These are phyloP conservation scores for Artemia sinica DNA, from an alignment of 2,888 invertebrate species.

Conservation along the genomic window DNA sequence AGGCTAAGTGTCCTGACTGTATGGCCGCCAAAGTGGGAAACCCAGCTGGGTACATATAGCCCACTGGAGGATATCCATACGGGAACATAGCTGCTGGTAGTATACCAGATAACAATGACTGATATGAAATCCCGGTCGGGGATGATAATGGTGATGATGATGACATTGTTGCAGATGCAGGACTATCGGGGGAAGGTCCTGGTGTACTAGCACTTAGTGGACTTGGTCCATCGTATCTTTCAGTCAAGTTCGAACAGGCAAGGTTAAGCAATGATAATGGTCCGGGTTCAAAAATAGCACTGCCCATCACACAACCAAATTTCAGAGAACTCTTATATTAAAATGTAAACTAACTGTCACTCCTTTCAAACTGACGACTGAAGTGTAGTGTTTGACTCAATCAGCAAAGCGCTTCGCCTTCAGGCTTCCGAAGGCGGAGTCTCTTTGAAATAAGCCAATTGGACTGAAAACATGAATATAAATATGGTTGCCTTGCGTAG, in stretches of 20 bases:
- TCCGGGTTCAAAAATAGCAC: constrained; percentile 4
- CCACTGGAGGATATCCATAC: constrained; percentile 8
- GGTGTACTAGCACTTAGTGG: constrained; percentile 23
- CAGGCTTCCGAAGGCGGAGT: too few relatives aligned
- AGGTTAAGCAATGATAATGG: constrained; percentile 7
- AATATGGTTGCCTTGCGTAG: too few relatives aligned
- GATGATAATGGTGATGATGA: constrained; percentile 19
- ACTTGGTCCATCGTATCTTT: constrained; percentile 18
- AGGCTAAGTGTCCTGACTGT: neutral
- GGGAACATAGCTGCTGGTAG: constrained; percentile 9
- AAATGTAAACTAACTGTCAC: constrained; percentile 12
- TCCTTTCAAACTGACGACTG: constrained; percentile 13
- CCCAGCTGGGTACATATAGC: neutral
- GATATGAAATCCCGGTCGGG: constrained; percentile 19
- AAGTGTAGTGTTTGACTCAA: constrained; percentile 12
- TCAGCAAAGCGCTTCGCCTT: neutral
- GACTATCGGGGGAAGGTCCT: constrained; percentile 22
- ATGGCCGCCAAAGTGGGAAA: neutral
- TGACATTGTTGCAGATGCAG: constrained; percentile 21
- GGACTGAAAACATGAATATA: too few relatives aligned
- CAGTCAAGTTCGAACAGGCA: neutral
- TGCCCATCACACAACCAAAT: neutral
- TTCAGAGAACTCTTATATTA: neutral
- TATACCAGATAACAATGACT: neutral
- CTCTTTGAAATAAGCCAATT: too few relatives aligned